phyloP scores from a whole-genome alignment of 2,797 vertebrate genomes.

The Protonibea diacanthus region DNA sequence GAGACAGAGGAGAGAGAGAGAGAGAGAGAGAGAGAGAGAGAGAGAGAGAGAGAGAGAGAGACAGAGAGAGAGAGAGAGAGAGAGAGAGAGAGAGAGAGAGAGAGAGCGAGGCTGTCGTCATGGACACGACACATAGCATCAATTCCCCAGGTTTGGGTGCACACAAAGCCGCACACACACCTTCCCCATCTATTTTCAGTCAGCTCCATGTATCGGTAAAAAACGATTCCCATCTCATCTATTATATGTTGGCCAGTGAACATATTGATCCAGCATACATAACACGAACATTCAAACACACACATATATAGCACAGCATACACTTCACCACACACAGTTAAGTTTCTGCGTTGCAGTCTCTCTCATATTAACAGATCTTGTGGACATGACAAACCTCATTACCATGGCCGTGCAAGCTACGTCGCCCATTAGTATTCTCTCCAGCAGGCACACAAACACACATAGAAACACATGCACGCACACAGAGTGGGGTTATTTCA shows the following conservation, averaged over 20 bases:
- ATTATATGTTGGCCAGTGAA: constrained; percentile 21
- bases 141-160: constrained; percentile 51
- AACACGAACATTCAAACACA: constrained; percentile 13
- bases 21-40: constrained; percentile 24
- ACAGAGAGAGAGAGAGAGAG: constrained; percentile 24
- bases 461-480: constrained; percentile 17
- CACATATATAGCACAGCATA: constrained; percentile 2
- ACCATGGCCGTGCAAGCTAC: constrained; percentile 42
- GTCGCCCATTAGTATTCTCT: constrained; percentile 64
- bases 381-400: constrained; percentile 63
- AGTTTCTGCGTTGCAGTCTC: constrained; percentile 32
- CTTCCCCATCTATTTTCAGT: constrained; percentile 23
- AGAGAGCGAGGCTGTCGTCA: constrained; percentile 61
- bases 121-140: constrained; percentile 73
- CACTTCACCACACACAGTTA: constrained; percentile 7
- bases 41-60: constrained; percentile 30
- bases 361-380: constrained; percentile 48
- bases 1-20: constrained; percentile 2
- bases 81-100: constrained; percentile 27
- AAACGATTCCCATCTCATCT: constrained; percentile 53
- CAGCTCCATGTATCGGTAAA: constrained; percentile 30
- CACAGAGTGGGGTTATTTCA: constrained; percentile 32
- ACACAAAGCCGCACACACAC: constrained; percentile 30
- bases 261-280: constrained; percentile 47
- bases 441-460: constrained; percentile 37